These are phyloP conservation scores for Lepidurus apus DNA, from an alignment of 1,140 invertebrate species.

Conservation along the genomic window DNA sequence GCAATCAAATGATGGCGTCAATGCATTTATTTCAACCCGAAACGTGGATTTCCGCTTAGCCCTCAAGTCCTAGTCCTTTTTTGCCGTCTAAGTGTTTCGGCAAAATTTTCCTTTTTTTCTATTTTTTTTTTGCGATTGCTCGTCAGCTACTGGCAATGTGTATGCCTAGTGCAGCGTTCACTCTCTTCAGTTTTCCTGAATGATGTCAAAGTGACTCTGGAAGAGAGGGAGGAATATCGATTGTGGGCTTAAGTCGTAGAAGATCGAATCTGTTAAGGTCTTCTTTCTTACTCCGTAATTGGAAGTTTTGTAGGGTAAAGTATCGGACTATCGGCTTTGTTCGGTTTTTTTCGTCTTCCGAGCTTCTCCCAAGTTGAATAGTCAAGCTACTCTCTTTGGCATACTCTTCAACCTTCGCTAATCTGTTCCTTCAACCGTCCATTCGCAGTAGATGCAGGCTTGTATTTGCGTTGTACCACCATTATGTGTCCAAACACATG, in stretches of 20 bases:
- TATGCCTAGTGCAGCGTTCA: background rate
- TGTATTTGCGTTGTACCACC: no score
- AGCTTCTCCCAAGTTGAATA: background rate
- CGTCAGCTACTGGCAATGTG: background rate
- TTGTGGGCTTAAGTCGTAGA: background rate
- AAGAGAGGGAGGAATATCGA: background rate
- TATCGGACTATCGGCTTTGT: conserved; percentile 13
- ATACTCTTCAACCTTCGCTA: background rate
- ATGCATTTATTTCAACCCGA: background rate
- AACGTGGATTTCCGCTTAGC: background rate
- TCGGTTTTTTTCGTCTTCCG: background rate
- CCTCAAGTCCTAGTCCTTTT: background rate
- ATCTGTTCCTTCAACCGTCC: background rate
- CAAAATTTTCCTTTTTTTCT: background rate
- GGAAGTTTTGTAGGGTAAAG: conserved; percentile 2
- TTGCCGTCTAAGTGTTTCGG: background rate
- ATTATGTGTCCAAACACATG: no score
- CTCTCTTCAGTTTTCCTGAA: background rate
- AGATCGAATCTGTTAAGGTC: background rate
- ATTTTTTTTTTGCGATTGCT: background rate
- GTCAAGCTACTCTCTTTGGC: background rate
- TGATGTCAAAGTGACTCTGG: background rate
- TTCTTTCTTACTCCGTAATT: background rate
- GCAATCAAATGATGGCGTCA: conserved; percentile 14
- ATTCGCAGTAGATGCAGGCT: no score